These are phyloP conservation scores for Agrotis puta DNA, from an alignment of 2,888 invertebrate genomes.

Conservation along the genomic window DNA sequence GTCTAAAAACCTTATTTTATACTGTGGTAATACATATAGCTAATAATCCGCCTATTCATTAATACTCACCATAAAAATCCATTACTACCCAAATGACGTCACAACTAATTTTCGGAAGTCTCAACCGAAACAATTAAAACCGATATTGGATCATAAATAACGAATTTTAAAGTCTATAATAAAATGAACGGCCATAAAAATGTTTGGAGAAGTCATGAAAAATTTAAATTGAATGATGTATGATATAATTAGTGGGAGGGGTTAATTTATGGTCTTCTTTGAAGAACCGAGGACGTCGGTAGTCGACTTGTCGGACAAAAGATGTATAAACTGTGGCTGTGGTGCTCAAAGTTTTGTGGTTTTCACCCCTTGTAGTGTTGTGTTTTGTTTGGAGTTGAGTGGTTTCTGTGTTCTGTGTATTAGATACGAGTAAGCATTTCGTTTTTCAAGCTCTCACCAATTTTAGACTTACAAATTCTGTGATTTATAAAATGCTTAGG, in stretches of 20 bases:
- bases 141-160: constrained; percentile 57
- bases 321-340: constrained; percentile 53
- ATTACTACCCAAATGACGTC: constrained; percentile 29
- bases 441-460: neutral
- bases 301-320: constrained; percentile 54
- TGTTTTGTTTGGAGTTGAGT: constrained; percentile 15
- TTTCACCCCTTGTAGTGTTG: neutral
- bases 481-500: too few relatives aligned
- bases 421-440: constrained; percentile 8
- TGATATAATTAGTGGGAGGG: constrained; percentile 75
- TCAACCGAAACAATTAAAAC: constrained; percentile 46
- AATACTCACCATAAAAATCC: constrained; percentile 7
- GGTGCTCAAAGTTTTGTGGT: constrained; percentile 50
- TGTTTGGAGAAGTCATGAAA: constrained; percentile 74
- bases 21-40: too few relatives aligned
- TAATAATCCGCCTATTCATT: too few relatives aligned
- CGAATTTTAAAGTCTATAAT: constrained; percentile 53
- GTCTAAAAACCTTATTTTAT: too few relatives aligned
- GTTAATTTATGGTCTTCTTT: constrained; percentile 75
- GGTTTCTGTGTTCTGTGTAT: neutral
- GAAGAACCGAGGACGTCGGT: constrained; percentile 65
- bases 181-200: constrained; percentile 58
- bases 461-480: too few relatives aligned
- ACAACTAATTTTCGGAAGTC: constrained; percentile 48
- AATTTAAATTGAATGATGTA: constrained; percentile 75